Conservation (phyloP, 2,888 invertebrate species). For the Cephus rjabovi region DNA sequence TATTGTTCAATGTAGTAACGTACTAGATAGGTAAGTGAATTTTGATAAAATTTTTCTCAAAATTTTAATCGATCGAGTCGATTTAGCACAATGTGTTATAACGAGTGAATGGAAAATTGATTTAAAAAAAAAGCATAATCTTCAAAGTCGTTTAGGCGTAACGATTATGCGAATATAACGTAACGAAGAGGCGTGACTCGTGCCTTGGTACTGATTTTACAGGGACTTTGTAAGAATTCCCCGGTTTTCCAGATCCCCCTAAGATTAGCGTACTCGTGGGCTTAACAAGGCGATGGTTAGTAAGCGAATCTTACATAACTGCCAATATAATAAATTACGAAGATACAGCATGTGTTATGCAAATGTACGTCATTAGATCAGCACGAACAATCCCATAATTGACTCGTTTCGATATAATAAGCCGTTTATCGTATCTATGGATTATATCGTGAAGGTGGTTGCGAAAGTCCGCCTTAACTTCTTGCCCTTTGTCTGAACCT, state of each 20-base stretch:
- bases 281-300: neutral
- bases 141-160: neutral
- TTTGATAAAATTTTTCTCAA: neutral
- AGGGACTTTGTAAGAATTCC: neutral
- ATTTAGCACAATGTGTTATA: neutral
- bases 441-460: neutral
- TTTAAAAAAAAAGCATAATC: neutral
- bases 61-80: neutral
- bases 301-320: neutral
- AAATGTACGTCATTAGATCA: conserved; percentile 34
- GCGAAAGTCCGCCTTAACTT: conserved; percentile 19
- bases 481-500: conserved; percentile 21
- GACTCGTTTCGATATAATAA: conserved; percentile 31
- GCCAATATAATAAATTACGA: neutral
- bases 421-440: conserved; percentile 23
- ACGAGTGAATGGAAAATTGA: neutral
- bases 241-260: neutral
- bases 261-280: neutral
- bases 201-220: neutral
- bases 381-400: conserved; percentile 40
- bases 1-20: no score
- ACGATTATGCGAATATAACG: neutral
- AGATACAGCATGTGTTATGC: conserved; percentile 29
- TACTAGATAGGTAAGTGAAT: no score
- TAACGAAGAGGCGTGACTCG: neutral